Evolutionary conservation across 1,140 invertebrate species (phyloP).

Genomic region (Procambarus virginalis): DNA sequence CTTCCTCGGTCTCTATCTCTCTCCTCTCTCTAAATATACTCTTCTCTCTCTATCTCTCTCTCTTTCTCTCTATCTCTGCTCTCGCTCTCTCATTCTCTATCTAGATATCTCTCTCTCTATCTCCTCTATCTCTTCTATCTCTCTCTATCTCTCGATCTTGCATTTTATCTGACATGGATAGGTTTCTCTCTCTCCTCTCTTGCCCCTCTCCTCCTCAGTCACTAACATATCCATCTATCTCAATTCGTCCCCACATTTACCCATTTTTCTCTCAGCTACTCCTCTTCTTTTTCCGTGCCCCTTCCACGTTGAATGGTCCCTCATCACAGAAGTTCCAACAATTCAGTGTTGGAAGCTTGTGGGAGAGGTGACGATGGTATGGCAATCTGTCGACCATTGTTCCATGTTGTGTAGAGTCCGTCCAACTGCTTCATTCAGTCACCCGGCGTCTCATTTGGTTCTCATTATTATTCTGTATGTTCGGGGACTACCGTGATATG

Average conservation of each 20-base stretch:
- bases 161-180: neutral
- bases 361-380: neutral
- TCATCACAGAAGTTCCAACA: neutral
- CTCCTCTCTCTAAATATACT: too few species aligned
- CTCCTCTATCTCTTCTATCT: neutral
- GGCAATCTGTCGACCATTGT: neutral
- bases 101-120: too few species aligned
- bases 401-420: neutral
- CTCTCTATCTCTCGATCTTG: neutral
- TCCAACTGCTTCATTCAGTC: neutral
- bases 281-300: neutral
- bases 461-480: neutral
- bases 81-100: too few species aligned
- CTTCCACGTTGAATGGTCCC: neutral
- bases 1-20: too few species aligned
- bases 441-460: neutral
- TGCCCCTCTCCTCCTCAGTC: neutral
- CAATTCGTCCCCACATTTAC: neutral
- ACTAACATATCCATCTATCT: neutral
- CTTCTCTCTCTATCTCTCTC: too few species aligned
- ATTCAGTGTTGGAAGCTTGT: constrained; percentile 2
- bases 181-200: neutral
- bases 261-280: neutral
- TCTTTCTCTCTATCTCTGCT: too few species aligned
- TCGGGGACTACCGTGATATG: neutral